Percentiles rank a stretch among this genome's conserved stretches.
These are phyloP conservation scores for Apteryx mantelli DNA, from an alignment of 2,113 vertebrate species.

Conservation along the genomic window DNA sequence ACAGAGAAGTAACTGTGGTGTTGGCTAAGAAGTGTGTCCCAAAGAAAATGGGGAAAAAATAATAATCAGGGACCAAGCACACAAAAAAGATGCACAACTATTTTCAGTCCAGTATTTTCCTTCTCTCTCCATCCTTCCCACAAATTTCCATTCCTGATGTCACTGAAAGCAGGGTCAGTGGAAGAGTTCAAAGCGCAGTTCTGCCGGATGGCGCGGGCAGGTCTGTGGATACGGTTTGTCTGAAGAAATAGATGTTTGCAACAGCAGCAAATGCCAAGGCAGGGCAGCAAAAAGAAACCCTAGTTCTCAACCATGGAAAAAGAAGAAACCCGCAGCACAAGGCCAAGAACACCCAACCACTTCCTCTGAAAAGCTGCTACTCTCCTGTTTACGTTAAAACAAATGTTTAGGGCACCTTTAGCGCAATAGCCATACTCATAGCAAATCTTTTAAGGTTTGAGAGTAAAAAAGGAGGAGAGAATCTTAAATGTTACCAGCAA, in stretches of 20 bases:
- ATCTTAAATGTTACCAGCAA: neutral
- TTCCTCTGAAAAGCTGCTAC: conserved; percentile 46
- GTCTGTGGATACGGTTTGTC: neutral
- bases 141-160: neutral
- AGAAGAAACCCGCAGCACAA: conserved; percentile 38
- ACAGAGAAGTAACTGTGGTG: conserved; percentile 23
- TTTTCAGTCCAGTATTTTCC: neutral
- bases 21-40: neutral
- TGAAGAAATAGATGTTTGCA: neutral
- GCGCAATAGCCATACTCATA: neutral
- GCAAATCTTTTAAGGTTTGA: neutral
- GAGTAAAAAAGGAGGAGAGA: neutral
- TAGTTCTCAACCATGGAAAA: conserved; percentile 21
- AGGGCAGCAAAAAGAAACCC: conserved; percentile 9
- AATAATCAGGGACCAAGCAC: neutral
- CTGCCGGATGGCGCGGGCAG: neutral
- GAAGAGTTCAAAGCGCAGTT: neutral
- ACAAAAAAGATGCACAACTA: neutral
- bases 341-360: conserved; percentile 54
- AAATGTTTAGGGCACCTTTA: neutral
- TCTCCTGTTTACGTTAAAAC: conserved; percentile 8
- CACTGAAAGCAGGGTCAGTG: neutral
- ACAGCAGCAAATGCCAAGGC: neutral
- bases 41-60: neutral
- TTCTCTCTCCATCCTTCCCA: neutral